Evolutionary conservation across 2,888 invertebrate genomes (phyloP).

Genomic region (Ectemnius continuus): DNA sequence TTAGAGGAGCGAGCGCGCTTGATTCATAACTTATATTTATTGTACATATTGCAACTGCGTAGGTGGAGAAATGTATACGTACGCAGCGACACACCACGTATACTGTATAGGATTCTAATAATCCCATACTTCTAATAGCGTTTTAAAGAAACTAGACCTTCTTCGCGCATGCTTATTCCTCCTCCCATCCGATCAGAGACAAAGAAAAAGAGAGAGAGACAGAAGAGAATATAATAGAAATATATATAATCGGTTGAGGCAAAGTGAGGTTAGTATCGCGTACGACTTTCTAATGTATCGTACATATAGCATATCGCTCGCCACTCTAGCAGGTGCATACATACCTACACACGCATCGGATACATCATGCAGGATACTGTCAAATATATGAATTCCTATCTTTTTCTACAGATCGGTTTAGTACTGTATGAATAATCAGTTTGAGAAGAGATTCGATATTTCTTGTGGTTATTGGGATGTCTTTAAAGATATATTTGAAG

Average conservation of each 20-base stretch:
- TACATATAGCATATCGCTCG: conserved; percentile 24
- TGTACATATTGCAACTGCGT: conserved; percentile 19
- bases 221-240: no score
- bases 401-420: no score
- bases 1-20: conserved; percentile 37
- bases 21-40: conserved; percentile 24
- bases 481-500: no score
- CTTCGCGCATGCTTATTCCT: conserved; percentile 45
- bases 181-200: conserved; percentile 34
- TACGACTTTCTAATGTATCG: conserved; percentile 50
- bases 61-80: no score
- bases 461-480: no score
- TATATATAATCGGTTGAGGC: conserved; percentile 25
- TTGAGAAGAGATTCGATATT: no score
- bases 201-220: conserved; percentile 7
- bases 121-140: conserved; percentile 41
- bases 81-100: no score
- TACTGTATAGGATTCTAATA: conserved; percentile 36
- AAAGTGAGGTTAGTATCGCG: conserved; percentile 41
- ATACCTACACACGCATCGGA: no score
- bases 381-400: no score
- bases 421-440: no score
- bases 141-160: conserved; percentile 38
- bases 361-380: no score
- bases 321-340: conserved; percentile 13